Conservation (phyloP, 2,113 vertebrate genomes). For the Tursiops truncatus region DNA sequence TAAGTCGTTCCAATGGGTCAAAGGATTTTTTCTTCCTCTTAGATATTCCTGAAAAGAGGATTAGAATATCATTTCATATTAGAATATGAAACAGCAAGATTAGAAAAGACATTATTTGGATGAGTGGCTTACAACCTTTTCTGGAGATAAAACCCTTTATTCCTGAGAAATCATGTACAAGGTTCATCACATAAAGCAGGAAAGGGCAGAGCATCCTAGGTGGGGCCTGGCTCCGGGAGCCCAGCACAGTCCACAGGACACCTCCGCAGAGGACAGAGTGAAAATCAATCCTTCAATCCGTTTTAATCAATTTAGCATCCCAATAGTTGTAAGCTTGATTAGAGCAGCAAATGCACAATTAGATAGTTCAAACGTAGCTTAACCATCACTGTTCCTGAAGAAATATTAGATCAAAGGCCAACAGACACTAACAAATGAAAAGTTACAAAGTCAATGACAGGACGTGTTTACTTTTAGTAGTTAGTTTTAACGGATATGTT, state of each 20-base stretch:
- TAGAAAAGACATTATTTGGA: neutral
- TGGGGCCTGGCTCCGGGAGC: neutral
- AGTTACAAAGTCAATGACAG: neutral
- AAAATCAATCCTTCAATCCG: neutral
- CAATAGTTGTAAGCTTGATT: neutral
- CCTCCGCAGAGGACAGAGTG: neutral
- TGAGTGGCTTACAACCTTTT: neutral
- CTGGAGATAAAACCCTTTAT: neutral
- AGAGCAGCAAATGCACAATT: neutral
- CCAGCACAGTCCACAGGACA: fast-evolving
- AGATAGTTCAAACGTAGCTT: neutral
- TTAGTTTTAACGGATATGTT: neutral
- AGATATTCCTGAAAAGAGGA: neutral
- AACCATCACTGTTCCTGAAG: neutral
- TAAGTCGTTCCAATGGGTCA: neutral
- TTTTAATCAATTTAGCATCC: neutral
- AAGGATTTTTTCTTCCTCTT: neutral
- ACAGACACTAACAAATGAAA: neutral
- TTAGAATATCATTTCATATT: neutral
- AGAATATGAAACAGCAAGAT: neutral
- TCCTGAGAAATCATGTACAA: neutral
- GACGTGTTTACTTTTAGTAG: neutral
- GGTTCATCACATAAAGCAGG: neutral
- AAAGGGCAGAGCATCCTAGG: fast-evolving
- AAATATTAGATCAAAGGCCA: neutral